Conservation (phyloP, 2,888 invertebrate species). For the Theretra japonica region DNA sequence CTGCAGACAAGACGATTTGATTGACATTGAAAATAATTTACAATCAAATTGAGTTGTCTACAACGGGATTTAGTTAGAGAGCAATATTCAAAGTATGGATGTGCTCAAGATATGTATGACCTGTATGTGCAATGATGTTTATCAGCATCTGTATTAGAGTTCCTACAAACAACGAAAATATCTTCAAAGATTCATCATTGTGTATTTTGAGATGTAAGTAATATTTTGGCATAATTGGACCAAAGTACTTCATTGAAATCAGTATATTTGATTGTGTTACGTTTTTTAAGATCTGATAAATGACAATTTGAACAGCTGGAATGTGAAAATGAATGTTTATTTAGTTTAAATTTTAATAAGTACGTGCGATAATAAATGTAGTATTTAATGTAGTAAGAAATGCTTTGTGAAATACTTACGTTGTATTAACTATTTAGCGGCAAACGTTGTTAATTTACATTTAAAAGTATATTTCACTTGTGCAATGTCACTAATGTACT, state of each 20-base stretch:
- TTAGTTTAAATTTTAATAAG: slow-evolving; percentile 3
- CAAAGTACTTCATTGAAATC: slow-evolving; percentile 42
- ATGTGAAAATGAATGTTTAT: background rate
- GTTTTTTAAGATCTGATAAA: slow-evolving; percentile 1
- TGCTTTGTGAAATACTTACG: background rate
- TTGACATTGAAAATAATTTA: no score
- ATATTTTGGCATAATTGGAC: slow-evolving; percentile 39
- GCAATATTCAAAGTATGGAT: no score
- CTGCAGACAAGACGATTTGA: no score
- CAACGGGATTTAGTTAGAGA: no score
- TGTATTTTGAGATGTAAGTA: slow-evolving; percentile 15
- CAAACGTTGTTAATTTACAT: background rate
- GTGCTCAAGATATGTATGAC: no score
- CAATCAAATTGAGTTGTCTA: no score
- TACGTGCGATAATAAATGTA: background rate
- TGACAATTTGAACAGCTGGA: background rate
- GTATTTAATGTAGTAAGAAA: slow-evolving; percentile 2
- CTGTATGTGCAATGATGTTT: no score
- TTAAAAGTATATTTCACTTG: background rate
- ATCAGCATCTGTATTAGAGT: background rate
- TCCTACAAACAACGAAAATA: slow-evolving; percentile 12
- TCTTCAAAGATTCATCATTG: background rate
- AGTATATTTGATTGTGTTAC: slow-evolving; percentile 9
- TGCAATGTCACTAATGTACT: background rate
- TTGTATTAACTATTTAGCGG: background rate